Conservation (phyloP, 92 coral and sea anemone genomes). For the Porites evermanni region DNA sequence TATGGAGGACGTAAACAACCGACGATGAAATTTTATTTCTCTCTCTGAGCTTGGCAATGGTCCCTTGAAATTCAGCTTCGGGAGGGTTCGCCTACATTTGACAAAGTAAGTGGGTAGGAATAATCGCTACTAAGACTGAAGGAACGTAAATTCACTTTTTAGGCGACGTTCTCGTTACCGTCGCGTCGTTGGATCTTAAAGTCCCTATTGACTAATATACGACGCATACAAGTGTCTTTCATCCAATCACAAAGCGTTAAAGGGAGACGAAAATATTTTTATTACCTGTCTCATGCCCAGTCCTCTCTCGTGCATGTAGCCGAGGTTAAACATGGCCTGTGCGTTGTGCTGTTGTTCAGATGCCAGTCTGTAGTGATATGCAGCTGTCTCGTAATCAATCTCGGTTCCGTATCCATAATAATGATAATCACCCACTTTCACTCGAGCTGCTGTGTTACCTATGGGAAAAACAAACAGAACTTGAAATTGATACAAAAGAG, state of each 20-base stretch:
- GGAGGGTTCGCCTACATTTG: too few species aligned
- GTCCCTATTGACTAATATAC: too few species aligned
- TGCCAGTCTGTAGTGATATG: constrained; percentile 90
- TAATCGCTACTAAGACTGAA: too few species aligned
- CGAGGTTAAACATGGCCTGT: constrained; percentile 99
- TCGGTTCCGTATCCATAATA: constrained; percentile 98
- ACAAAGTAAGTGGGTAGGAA: too few species aligned
- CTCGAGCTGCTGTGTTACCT: constrained; percentile 98
- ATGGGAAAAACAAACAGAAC: not conserved
- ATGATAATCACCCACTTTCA: constrained; percentile 98
- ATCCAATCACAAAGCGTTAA: not conserved
- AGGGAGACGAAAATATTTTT: too few species aligned
- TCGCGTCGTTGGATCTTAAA: too few species aligned
- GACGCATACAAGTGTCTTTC: not conserved
- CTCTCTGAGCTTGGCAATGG: too few species aligned
- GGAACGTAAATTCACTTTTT: too few species aligned
- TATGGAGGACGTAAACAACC: too few species aligned
- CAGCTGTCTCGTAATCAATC: constrained; percentile 96
- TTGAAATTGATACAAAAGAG: not conserved
- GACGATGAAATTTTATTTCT: too few species aligned
- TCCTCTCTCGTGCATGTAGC: constrained; percentile 99
- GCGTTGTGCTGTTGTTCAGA: constrained; percentile 95
- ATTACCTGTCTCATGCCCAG: constrained; percentile 97
- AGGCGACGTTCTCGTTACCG: too few species aligned
- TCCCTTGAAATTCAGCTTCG: too few species aligned